Evolutionary conservation across 35 echinoderm and acorn worm genomes (phyloP).

Genomic region (Apostichopus parvimensis): DNA sequence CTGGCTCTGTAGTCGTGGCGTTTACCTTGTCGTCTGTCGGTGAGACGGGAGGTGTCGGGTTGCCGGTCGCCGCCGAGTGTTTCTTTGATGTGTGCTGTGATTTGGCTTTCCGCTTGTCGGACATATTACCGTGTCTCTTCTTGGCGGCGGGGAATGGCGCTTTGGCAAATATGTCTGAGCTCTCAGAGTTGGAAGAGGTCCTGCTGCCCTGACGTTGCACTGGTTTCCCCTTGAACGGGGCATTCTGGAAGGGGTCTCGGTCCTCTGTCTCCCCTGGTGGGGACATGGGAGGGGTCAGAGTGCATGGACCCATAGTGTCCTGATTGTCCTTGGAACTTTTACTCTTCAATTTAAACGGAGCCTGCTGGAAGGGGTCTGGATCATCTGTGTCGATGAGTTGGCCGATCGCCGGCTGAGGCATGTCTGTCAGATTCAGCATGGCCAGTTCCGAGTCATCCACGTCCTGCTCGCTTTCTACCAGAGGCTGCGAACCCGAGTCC

Average conservation of each 20-base stretch:
- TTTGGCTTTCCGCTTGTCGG: conserved; percentile 59
- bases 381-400: conserved; percentile 79
- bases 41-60: conserved; percentile 96
- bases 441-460: conserved; percentile 86
- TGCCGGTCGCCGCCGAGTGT: conserved; percentile 63
- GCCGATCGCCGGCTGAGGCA: conserved; percentile 74
- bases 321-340: conserved; percentile 46
- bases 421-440: conserved; percentile 76
- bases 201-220: conserved; percentile 80
- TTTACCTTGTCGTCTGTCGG: conserved; percentile 68
- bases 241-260: conserved; percentile 75
- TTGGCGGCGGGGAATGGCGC: conserved; percentile 90
- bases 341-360: conserved; percentile 71
- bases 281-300: conserved; percentile 93
- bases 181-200: conserved; percentile 77
- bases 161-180: conserved; percentile 94
- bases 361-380: conserved; percentile 73
- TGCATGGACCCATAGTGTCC: conserved; percentile 76
- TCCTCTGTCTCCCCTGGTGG: conserved; percentile 80
- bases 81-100: conserved; percentile 80
- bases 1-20: conserved; percentile 18
- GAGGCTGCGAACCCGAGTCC: conserved; percentile 41
- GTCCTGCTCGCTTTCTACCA: conserved; percentile 71
- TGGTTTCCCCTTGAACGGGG: conserved; percentile 70
- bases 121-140: conserved; percentile 75